Evolutionary conservation across 1,140 invertebrate species (phyloP), one percentile per base, ranked within the genome.

Genomic region (Solenopsis invicta): DNA sequence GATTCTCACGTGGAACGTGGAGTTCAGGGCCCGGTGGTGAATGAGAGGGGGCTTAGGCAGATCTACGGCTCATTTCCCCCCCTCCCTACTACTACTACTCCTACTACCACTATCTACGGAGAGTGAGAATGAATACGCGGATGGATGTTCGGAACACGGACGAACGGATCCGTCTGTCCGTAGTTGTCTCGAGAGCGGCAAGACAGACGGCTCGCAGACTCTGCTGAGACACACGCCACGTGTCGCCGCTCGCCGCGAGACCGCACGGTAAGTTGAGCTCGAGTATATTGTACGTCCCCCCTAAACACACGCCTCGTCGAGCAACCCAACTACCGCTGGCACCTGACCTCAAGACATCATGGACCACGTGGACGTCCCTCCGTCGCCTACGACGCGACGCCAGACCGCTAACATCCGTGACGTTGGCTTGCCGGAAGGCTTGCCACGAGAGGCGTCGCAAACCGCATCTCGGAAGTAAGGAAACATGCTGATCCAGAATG

Each of bases 41-140:
- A 90, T 91, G 92, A 92, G 93, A 87, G 66, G 89, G 88, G 88
- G 92, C 93, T 94, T 94, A 94, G 94, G 94, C 94, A 95, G 94
- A 92, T 95, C 94, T 94, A 92, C 93, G 93, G 81, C 91, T 92
- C 89, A 89, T 92, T 89, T 88, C 69, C 87, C 61, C 84, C 81
- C 88, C 85, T 76, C 87, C 87, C 74, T 87, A 82, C 72, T 78
- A 87, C 86, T 87, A 71, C 80, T 87, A 69, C 64, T 86, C 81
- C 77, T 74, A 85, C 87, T 86, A 90, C 88, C 69, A 88, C 76
- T 89, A 81, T 89, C 82, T 87, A 72, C 80, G 87, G 87, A 85
- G 89, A 89, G 56, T 76, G 90, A 89, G 89, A 93, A 89, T 88
- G 89, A 85, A 80, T 89, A 81, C 86, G 56, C 69, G 76, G 76